These are phyloP conservation scores for Ctenicera cuprea DNA, from an alignment of 2,888 invertebrate species.

Conservation along the genomic window DNA sequence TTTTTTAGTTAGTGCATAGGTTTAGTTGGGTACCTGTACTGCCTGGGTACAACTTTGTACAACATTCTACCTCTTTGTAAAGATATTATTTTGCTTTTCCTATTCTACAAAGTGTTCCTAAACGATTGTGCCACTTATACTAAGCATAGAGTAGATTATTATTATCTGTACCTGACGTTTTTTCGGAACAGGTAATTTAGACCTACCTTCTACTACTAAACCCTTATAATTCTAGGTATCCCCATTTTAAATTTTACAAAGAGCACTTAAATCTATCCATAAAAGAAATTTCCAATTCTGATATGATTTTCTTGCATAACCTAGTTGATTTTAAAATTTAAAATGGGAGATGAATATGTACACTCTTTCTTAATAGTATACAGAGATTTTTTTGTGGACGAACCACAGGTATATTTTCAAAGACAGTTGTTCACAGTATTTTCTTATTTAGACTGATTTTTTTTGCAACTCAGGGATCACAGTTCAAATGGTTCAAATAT, in stretches of 20 bases:
- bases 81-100: conserved; percentile 58
- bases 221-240: conserved; percentile 3
- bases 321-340: conserved; percentile 4
- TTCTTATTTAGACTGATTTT: conserved; percentile 66
- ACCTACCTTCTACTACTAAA: conserved; percentile 46
- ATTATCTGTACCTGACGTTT: conserved; percentile 63
- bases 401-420: conserved; percentile 8
- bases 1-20: conserved; percentile 39
- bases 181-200: conserved; percentile 49
- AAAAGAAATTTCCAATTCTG: conserved; percentile 2
- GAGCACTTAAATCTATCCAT: background rate
- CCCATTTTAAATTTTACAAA: conserved; percentile 1
- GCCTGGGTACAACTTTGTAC: conserved; percentile 39
- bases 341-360: conserved; percentile 18
- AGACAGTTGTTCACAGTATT: conserved; percentile 41
- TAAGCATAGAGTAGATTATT: conserved; percentile 47
- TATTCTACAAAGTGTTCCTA: conserved; percentile 62
- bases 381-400: conserved; percentile 11
- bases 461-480: conserved; percentile 66
- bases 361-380: conserved; percentile 20
- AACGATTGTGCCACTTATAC: conserved; percentile 62
- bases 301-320: background rate
- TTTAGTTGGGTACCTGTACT: conserved; percentile 36
- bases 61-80: conserved; percentile 64
- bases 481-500: conserved; percentile 59